Evolutionary conservation across 2,113 vertebrate genomes (phyloP), one percentile per base, ranked within the genome.

Genomic region (Gyps fulvus): DNA sequence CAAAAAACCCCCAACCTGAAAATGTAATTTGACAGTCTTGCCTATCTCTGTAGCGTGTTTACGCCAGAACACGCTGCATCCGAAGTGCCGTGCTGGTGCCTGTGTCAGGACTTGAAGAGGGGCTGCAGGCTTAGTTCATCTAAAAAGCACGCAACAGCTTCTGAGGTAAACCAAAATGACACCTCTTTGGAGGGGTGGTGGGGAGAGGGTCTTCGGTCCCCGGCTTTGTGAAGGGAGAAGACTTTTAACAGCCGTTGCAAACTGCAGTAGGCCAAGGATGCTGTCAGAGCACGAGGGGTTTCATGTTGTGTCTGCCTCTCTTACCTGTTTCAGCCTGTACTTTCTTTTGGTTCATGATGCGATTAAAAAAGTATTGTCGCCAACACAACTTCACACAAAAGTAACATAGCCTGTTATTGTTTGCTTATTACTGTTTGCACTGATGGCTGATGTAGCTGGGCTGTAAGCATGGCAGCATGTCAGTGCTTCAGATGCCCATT

Each of bases 31-130:
- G 13, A 23, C 8, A 8, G 0, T 10, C 4, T 16, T 34, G 16
- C 2, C 2, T 20, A 2, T 29, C 36, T 17, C 5, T 38, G 4
- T 4, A 10, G 38, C 0, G 0, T 4, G 2, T 36, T 49, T 16
- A 15, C 7, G 11, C 2, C 43, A 23, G 18, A 13, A 50, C 2
- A 2, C 0, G 1, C 20, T 14, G 10, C 6, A 3, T 16, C n/a
- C 5, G 0, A 0, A 10, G 23, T 1, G 11, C 9, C 4, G 8
- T 23, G 31, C 31, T 6, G 32, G 13, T 31, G 36, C 36, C 32
- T 15, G 5, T 3, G 11, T 7, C 2, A 1, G 34, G 26, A 8
- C 7, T 18, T 27, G 10, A 16, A 3, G 7, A 15, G 9, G 22
- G 7, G 14, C 55, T 40, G 47, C 8, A 26, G 27, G 4, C 14